These are phyloP conservation scores for Caenorhabditis wallacei DNA, from an alignment of 2,888 invertebrate genomes.

Conservation along the genomic window DNA sequence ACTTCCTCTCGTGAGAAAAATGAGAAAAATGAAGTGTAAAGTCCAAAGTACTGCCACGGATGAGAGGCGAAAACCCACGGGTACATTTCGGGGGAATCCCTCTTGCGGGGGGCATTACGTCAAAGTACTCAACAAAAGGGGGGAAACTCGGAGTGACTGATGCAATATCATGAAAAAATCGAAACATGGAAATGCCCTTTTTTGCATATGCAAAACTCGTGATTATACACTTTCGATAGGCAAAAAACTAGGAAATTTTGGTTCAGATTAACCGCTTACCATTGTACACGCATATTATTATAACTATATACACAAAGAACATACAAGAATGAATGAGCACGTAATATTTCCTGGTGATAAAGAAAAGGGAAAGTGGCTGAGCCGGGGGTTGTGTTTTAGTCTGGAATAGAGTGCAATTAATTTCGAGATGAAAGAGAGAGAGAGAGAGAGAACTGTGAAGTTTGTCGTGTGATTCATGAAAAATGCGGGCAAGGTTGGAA, in stretches of 20 bases:
- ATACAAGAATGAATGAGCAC: conserved; percentile 30
- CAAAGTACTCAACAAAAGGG: conserved; percentile 36
- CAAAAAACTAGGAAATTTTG: not conserved
- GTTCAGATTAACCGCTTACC: conserved; percentile 37
- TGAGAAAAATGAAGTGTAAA: no score
- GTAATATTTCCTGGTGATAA: conserved; percentile 2
- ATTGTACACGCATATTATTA: not conserved
- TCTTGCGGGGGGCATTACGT: conserved; percentile 35
- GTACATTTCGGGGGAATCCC: conserved; percentile 57
- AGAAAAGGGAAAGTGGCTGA: not conserved
- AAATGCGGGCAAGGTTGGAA: not conserved
- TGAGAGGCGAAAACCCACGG: conserved; percentile 9
- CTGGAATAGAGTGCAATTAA: not conserved
- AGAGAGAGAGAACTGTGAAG: conserved; percentile 34
- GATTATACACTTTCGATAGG: conserved; percentile 1
- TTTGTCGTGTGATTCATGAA: conserved; percentile 8
- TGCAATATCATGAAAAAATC: conserved; percentile 52
- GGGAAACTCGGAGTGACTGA: conserved; percentile 33
- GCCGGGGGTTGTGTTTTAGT: conserved; percentile 11
- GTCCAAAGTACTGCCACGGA: conserved; percentile 48
- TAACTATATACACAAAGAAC: conserved; percentile 41
- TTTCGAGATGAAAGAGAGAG: not conserved
- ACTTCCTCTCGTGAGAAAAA: conserved; percentile 6
- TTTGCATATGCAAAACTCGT: conserved; percentile 44
- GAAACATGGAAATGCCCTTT: conserved; percentile 21